phyloP scores from a whole-genome alignment of 2,113 vertebrate species.

The Eretmochelys imbricata region DNA sequence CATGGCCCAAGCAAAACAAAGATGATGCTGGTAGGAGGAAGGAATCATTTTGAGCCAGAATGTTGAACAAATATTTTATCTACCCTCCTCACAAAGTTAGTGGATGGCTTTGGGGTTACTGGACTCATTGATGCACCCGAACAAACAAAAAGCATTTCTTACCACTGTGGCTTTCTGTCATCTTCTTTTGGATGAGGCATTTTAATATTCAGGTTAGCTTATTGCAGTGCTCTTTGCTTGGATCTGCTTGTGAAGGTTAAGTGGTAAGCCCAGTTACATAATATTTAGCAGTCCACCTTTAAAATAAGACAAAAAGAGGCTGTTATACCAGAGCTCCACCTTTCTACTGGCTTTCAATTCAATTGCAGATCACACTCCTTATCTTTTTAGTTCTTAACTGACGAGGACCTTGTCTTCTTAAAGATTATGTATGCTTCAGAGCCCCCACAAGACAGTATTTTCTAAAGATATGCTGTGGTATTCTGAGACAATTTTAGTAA shows the following conservation, averaged over 20 bases:
- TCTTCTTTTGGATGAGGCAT: not conserved
- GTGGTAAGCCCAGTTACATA: not conserved
- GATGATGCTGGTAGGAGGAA: not conserved
- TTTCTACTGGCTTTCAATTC: not conserved
- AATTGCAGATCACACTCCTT: not conserved
- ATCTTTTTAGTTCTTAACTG: not conserved
- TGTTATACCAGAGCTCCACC: rapidly evolving
- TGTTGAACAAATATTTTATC: rapidly evolving
- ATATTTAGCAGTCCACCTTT: not conserved
- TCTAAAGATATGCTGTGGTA: too few relatives aligned
- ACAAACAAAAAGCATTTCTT: not conserved
- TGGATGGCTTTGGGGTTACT: not conserved
- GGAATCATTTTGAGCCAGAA: not conserved
- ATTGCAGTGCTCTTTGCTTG: not conserved
- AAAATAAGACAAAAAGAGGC: not conserved
- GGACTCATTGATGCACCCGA: not conserved
- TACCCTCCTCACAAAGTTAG: not conserved
- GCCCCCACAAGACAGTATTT: not conserved
- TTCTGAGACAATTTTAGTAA: not conserved
- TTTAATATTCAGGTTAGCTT: not conserved
- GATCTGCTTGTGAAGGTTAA: not conserved
- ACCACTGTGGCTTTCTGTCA: rapidly evolving
- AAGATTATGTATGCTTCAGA: not conserved
- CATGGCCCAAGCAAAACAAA: not conserved
- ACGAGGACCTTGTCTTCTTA: not conserved